Base-by-base conservation (phyloP, 2,113 vertebrate genomes). In the Copsychus sechellarum region DNA sequence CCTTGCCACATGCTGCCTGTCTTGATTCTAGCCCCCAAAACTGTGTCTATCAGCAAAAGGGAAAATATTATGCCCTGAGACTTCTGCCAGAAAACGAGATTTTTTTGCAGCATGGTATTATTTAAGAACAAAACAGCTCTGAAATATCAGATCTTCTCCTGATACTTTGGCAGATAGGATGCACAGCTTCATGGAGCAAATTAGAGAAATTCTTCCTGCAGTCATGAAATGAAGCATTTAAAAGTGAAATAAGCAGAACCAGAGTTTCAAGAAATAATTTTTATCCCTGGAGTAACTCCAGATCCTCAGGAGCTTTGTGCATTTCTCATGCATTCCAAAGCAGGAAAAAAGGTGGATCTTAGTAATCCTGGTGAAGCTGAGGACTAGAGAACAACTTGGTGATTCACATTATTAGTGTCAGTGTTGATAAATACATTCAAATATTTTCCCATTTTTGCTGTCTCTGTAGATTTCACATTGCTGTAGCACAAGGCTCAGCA, bases 201-300 rank as follows among this genome's bases (percentile, higher is more conserved):
- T 85, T 9, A 53, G 15, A 67, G 22, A 45, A 72, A 76, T 36
- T 33, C 21, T 60, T 90, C 43, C 36, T 73, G 33, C 31, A 80
- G 47, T 57, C 38, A 53, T 38, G 25, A 83, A 91, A 72, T 28
- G 6, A 72, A 69, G 21, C 40, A 60, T 45, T 90, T 72, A 23
- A 28, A 69, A 82, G 20, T n/a, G 36, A 79, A 88, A 84, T 34
- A 81, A 79, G 36, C 26, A 79, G 45, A 85, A 85, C 26, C 12
- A 36, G 12, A 42, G 51, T 92, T 95, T 81, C n/a, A 76, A 92
- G 40, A 91, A 76, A 53, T 51, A 89, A 76, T 53, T 79, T 31
- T 67, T 64, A 48, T 72, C 78, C 50, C 57, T 72, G 20, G 67
- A 92, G 61, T 69, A 90, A 79, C 26, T 79, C 43, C 23, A 91